phyloP scores from a whole-genome alignment of 2,888 invertebrate species.

The Acanthococcus lagerstroemiae region DNA sequence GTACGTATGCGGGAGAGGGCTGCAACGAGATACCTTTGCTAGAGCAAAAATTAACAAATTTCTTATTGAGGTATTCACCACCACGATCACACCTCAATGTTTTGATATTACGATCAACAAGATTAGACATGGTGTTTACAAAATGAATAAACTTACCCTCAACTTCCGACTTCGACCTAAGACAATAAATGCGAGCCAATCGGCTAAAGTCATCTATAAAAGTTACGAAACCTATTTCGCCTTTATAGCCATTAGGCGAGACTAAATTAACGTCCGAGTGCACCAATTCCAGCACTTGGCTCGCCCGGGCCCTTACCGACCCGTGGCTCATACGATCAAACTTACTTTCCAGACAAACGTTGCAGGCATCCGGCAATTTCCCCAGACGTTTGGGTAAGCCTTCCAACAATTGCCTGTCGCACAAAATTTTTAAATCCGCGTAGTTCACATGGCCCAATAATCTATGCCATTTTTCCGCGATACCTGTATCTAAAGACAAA shows the following conservation, averaged over 20 bases:
- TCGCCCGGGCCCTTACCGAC: neutral
- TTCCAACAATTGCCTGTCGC: neutral
- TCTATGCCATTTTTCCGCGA: neutral
- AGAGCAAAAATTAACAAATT: conserved; percentile 26
- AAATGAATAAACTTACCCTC: conserved; percentile 32
- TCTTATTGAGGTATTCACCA: conserved; percentile 32
- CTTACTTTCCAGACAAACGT: neutral
- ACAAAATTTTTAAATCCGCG: neutral
- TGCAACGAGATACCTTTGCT: conserved; percentile 30
- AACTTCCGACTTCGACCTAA: conserved; percentile 34
- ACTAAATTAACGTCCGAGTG: neutral
- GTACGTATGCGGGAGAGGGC: conserved; percentile 33
- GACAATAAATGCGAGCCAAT: conserved; percentile 32
- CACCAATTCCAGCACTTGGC: neutral
- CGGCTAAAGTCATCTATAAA: conserved; percentile 31
- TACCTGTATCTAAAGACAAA: neutral
- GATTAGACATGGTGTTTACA: conserved; percentile 31
- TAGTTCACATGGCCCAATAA: neutral
- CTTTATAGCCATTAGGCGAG: neutral
- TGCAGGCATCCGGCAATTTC: neutral
- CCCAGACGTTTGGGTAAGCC: neutral
- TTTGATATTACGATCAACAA: conserved; percentile 24
- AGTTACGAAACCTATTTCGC: neutral
- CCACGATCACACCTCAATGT: conserved; percentile 31
- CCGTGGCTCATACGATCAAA: neutral